Evolutionary conservation across 2,888 invertebrate species (phyloP).

Genomic region (Drosophila multiciliata): DNA sequence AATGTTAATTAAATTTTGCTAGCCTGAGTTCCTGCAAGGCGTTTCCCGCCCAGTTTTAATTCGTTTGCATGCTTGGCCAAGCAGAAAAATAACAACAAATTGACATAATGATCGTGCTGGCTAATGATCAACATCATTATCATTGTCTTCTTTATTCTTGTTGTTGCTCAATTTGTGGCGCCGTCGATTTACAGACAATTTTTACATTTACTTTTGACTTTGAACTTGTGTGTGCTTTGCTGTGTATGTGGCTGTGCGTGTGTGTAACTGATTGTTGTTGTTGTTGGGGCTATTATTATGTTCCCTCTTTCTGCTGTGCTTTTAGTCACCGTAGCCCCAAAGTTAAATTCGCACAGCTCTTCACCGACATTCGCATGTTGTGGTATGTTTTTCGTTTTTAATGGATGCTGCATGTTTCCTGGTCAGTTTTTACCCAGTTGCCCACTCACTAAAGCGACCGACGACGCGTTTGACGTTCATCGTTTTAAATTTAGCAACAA

Average conservation of each 20-base stretch:
- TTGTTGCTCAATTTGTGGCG: constrained; percentile 53
- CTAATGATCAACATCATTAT: constrained; percentile 38
- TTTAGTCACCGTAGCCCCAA: constrained; percentile 21
- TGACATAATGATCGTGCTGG: constrained; percentile 65
- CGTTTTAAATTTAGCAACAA: constrained; percentile 76
- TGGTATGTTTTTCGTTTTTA: background rate
- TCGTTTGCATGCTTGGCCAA: constrained; percentile 76
- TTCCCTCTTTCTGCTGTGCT: constrained; percentile 15
- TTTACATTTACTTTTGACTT: constrained; percentile 55
- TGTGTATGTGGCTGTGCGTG: background rate
- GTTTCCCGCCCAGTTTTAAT: constrained; percentile 61
- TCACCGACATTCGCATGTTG: constrained; percentile 29
- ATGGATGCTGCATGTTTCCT: constrained; percentile 48
- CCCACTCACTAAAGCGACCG: constrained; percentile 45
- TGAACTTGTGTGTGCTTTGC: constrained; percentile 51
- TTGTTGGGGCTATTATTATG: constrained; percentile 18
- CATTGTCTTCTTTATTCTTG: constrained; percentile 20
- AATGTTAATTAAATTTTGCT: constrained; percentile 73
- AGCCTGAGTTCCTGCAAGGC: constrained; percentile 37
- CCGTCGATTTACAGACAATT: constrained; percentile 42
- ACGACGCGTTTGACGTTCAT: constrained; percentile 39
- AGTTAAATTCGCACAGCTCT: constrained; percentile 23
- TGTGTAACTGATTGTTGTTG: constrained; percentile 12
- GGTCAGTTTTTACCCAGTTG: constrained; percentile 45
- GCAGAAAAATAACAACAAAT: constrained; percentile 74